Base-by-base conservation (phyloP, 2,113 vertebrate genomes). In the Passer domesticus region DNA sequence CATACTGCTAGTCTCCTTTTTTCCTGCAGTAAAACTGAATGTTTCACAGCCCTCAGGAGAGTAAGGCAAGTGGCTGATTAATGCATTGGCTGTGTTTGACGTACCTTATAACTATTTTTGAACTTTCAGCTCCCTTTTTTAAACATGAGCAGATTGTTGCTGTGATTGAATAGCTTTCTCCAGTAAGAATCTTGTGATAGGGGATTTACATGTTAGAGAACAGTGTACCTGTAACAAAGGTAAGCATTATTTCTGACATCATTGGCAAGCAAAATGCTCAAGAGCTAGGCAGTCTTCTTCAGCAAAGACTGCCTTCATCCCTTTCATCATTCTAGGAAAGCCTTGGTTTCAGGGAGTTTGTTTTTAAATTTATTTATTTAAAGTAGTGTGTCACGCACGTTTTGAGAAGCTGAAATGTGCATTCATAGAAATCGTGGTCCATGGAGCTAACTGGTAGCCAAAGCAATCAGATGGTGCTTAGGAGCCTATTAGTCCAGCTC, bases 61-160 rank as follows among this genome's bases (percentile, higher is more conserved):
- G 43, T 75, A 41, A 96, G 75, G 79, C 43, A 81, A 86, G 79
- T 59, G 87, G n/a, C 41, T 93, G 53, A 90, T 81, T 90, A 95
- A 93, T 59, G 44, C 52, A 74, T 18, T 6, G 87, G 64, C 58
- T 81, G 24, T 39, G 22, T 78, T 62, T 92, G 90, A 83, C 4
- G 10, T 80, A 53, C 37, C 66, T 95, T 64, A 58, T 46, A 87
- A 86, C 72, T 76, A 47, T 75, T 92, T 86, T 70, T 94, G 69
- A 88, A 79, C 37, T 74, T 96, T 86, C 28, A 76, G 56, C 52
- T 92, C 35, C 67, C 50, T 66, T 58, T 84, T 88, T 94, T 44
- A 87, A 90, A 87, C 47, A 77, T 18, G 78, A 56, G 35, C 62
- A 75, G 73, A 74, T 90, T 70, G 72, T 64, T 80, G 35, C 56